phyloP scores from a whole-genome alignment of 1,140 invertebrate species.

The Ostrea edulis region DNA sequence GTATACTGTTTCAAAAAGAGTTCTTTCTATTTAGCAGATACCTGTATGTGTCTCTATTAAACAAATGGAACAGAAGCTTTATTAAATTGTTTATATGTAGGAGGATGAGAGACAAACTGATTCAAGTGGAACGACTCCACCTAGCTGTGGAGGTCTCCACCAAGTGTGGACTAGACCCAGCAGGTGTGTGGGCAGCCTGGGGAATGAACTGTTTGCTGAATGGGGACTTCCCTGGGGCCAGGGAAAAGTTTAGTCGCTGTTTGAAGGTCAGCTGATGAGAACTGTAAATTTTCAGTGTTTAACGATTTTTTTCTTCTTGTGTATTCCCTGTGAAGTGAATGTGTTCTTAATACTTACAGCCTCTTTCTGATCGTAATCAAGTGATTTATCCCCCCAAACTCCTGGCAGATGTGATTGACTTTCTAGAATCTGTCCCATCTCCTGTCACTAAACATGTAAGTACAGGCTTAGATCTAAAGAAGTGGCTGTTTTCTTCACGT shows the following conservation, averaged over 20 bases:
- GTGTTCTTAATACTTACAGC: constrained; percentile 54
- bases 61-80: neutral
- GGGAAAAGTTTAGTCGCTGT: constrained; percentile 82
- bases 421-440: constrained; percentile 68
- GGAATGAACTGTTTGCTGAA: constrained; percentile 90
- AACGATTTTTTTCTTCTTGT: too few species aligned
- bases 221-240: constrained; percentile 87
- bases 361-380: constrained; percentile 70
- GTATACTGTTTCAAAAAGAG: too few species aligned
- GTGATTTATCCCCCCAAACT: constrained; percentile 63
- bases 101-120: constrained; percentile 83
- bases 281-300: neutral
- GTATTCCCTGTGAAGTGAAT: neutral
- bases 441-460: constrained; percentile 45
- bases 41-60: too few species aligned
- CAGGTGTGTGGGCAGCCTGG: constrained; percentile 91
- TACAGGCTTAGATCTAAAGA: neutral
- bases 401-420: constrained; percentile 71
- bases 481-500: too few species aligned
- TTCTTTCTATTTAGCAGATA: too few species aligned
- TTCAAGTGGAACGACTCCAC: constrained; percentile 90
- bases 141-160: constrained; percentile 91
- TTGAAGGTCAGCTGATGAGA: constrained; percentile 72
- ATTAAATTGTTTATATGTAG: constrained; percentile 64
- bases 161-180: constrained; percentile 89